phyloP scores from a whole-genome alignment of 2,797 vertebrate genomes.

The Decapterus maruadsi region DNA sequence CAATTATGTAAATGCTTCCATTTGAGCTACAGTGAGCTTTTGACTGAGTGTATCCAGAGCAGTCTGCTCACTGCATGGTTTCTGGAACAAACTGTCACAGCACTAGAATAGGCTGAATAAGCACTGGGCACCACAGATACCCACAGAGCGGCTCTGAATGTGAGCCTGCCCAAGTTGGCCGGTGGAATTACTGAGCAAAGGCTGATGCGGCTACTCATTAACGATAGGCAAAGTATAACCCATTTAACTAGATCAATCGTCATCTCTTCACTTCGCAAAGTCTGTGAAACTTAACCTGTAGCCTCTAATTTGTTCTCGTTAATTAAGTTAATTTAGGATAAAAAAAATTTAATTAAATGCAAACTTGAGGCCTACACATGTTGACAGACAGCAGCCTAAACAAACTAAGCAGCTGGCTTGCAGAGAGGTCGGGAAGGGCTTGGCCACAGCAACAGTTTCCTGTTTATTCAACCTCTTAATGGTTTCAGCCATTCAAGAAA shows the following conservation, averaged over 20 bases:
- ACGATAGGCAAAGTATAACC: slow-evolving; percentile 33
- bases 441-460: slow-evolving; percentile 37
- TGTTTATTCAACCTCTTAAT: slow-evolving; percentile 38
- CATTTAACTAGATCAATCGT: neutral
- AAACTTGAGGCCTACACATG: neutral
- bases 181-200: slow-evolving; percentile 35
- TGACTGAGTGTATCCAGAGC: slow-evolving; percentile 63
- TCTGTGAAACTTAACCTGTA: neutral
- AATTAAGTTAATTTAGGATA: neutral
- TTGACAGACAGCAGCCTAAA: neutral
- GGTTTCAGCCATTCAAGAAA: neutral
- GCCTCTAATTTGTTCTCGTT: neutral
- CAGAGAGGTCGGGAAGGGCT: neutral
- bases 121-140: slow-evolving; percentile 60
- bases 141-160: slow-evolving; percentile 60
- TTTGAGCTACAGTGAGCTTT: slow-evolving; percentile 44
- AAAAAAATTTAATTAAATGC: neutral
- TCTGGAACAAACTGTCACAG: slow-evolving; percentile 75
- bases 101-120: slow-evolving; percentile 79
- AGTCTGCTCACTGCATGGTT: slow-evolving; percentile 56
- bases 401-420: slow-evolving; percentile 16
- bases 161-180: slow-evolving; percentile 43
- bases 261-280: neutral
- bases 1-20: slow-evolving; percentile 43
- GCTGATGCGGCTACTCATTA: slow-evolving; percentile 66